Percentiles rank a stretch among this genome's conserved stretches.
phyloP scores from a whole-genome alignment of 2,113 vertebrate genomes.

The Tragulus kanchil region DNA sequence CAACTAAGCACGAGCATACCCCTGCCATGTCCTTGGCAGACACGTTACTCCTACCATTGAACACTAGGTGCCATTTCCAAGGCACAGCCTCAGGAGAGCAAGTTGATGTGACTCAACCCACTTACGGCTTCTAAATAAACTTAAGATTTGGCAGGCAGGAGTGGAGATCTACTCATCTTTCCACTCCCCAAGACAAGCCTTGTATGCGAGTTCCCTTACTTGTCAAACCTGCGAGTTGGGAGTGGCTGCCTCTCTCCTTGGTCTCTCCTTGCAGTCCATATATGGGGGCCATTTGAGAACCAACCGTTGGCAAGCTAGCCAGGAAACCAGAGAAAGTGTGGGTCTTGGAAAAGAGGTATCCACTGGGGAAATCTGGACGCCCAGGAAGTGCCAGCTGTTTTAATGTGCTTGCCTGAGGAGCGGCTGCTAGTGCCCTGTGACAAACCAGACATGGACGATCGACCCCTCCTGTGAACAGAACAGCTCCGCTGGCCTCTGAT shows the following conservation, averaged over 20 bases:
- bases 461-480: neutral
- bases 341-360: neutral
- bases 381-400: neutral
- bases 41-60: neutral
- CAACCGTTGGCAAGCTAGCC: neutral
- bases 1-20: too few species aligned
- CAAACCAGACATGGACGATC: rapidly evolving
- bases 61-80: neutral
- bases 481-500: neutral
- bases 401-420: neutral
- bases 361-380: neutral
- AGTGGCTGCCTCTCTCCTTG: neutral
- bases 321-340: neutral
- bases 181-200: neutral
- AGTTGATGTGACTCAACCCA: neutral
- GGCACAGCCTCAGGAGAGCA: neutral
- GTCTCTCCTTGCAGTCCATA: neutral
- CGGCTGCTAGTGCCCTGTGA: rapidly evolving
- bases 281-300: neutral
- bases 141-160: neutral
- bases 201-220: neutral
- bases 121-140: neutral
- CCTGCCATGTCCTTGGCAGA: neutral
- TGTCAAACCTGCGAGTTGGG: neutral
- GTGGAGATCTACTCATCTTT: neutral